Conservation (phyloP, 1,140 invertebrate species). For the Odontomachus brunneus region DNA sequence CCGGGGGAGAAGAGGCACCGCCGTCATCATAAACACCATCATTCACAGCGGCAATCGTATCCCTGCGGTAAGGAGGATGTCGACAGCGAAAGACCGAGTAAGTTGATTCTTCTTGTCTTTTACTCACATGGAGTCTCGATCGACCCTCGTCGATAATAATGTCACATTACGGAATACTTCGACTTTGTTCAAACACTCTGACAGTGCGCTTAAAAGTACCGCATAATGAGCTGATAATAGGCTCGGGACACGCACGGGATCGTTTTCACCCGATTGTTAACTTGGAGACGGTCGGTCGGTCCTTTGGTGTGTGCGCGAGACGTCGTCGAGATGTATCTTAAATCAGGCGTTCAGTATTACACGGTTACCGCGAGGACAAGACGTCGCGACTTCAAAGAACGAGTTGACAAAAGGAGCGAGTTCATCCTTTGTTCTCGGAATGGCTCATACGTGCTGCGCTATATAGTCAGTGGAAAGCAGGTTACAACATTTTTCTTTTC, state of each 20-base stretch:
- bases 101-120: constrained; percentile 75
- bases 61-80: constrained; percentile 81
- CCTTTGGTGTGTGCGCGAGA: background rate
- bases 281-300: background rate
- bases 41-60: constrained; percentile 85
- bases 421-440: too few species aligned
- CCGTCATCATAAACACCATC: constrained; percentile 92
- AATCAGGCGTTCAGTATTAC: background rate
- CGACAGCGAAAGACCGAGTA: constrained; percentile 88
- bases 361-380: too few species aligned
- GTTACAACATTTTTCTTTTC: too few species aligned
- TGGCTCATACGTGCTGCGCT: too few species aligned
- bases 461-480: too few species aligned
- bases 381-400: too few species aligned
- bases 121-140: too few species aligned
- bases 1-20: constrained; percentile 91
- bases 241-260: background rate
- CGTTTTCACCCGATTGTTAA: background rate
- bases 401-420: too few species aligned
- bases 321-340: background rate
- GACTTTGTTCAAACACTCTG: background rate
- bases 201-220: background rate
- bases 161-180: background rate
- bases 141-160: constrained; percentile 11
- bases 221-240: background rate